Evolutionary conservation across 92 coral and sea anemone genomes (phyloP).

Genomic region (Siderastrea radians): DNA sequence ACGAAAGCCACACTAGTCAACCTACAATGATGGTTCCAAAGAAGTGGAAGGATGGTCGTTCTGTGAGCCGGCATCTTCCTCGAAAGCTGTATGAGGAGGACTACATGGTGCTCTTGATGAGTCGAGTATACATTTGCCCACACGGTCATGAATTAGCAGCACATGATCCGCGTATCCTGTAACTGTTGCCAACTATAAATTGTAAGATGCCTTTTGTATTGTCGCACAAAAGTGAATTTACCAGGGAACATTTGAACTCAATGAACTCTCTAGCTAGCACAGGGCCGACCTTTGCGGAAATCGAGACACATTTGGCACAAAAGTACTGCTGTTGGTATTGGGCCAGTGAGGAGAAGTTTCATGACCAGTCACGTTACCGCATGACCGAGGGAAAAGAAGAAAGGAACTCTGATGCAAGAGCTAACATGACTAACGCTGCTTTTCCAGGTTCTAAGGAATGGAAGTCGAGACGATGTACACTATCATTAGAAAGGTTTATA

Average conservation of each 20-base stretch:
- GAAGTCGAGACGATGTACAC: no score
- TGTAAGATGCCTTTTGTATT: not conserved
- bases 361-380: no score
- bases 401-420: not conserved
- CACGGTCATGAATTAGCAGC: not conserved
- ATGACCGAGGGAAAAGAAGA: no score
- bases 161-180: not conserved
- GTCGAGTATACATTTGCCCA: not conserved
- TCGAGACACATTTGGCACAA: not conserved
- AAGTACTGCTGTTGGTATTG: not conserved
- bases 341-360: no score
- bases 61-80: no score
- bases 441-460: not conserved
- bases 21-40: no score
- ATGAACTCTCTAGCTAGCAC: not conserved
- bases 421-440: not conserved
- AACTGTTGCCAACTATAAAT: not conserved
- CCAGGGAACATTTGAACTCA: not conserved
- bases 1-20: no score
- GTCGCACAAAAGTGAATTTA: not conserved
- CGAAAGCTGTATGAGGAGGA: no score
- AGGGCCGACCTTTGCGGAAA: not conserved
- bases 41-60: no score
- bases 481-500: no score
- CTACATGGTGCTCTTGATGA: not conserved